Percentiles rank a stretch among this genome's conserved stretches.
Evolutionary conservation across 2,797 vertebrate genomes (phyloP).

Genomic region (Liasis olivaceus): DNA sequence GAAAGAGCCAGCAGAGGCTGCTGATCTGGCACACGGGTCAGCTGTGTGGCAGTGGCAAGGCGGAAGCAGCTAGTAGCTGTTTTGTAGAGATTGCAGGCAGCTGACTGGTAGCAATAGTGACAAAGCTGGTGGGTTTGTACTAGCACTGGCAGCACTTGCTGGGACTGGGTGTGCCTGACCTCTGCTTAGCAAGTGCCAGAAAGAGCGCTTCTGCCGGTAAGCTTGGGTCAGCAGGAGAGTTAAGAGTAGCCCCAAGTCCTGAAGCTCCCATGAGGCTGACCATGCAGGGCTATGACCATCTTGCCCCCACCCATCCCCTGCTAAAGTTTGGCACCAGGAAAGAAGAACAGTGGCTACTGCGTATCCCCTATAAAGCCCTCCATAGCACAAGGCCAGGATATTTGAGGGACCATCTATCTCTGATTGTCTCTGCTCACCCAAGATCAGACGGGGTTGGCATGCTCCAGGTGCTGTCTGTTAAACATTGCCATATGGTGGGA

Average conservation of each 20-base stretch:
- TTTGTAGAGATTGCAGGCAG: not conserved
- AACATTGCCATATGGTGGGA: not conserved
- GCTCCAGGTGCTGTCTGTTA: not conserved
- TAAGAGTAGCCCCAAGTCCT: not conserved
- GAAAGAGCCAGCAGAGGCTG: not conserved
- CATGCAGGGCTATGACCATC: not conserved
- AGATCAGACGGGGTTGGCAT: not conserved
- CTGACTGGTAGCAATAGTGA: not conserved
- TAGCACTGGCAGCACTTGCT: not conserved
- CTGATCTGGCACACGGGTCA: not conserved
- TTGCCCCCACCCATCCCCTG: not conserved
- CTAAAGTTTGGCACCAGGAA: not conserved
- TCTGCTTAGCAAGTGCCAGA: not conserved
- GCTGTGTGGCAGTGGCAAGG: not conserved
- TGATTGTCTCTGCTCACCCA: not conserved
- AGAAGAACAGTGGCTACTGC: not conserved
- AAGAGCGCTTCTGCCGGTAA: not conserved
- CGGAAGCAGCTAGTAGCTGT: not conserved
- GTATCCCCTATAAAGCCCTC: not conserved
- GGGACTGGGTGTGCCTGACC: not conserved
- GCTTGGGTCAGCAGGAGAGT: not conserved
- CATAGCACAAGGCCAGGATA: not conserved
- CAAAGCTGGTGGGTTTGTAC: not conserved
- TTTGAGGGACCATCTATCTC: not conserved
- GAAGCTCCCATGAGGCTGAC: not conserved